These are phyloP conservation scores for Paedocypris micromegethes DNA, from an alignment of 2,797 vertebrate species.

Conservation along the genomic window DNA sequence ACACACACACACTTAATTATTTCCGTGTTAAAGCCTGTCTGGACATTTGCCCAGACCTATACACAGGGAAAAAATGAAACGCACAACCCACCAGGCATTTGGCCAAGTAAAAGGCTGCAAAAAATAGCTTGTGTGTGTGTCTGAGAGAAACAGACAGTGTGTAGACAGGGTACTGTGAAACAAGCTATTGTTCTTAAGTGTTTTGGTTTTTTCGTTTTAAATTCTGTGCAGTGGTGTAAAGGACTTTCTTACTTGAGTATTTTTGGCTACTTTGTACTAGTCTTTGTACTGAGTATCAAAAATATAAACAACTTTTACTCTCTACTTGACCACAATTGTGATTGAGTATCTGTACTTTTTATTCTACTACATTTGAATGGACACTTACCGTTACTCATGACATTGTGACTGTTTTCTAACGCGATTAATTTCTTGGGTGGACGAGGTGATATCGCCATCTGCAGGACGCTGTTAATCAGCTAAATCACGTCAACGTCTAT, in stretches of 20 bases:
- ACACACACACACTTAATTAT: neutral
- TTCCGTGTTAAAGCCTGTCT: slow-evolving; percentile 72
- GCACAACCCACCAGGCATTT: slow-evolving; percentile 72
- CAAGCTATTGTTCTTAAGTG: slow-evolving; percentile 24
- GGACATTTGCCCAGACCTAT: slow-evolving; percentile 98
- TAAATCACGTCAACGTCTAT: no score
- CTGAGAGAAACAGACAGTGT: slow-evolving; percentile 10
- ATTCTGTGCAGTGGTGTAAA: no score
- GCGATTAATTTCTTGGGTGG: no score
- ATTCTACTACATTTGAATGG: no score
- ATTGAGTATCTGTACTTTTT: no score
- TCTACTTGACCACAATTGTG: no score
- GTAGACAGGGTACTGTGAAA: slow-evolving; percentile 16
- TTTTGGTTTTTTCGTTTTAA: slow-evolving; percentile 6
- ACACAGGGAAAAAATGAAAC: slow-evolving; percentile 77
- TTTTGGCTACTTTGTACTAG: neutral
- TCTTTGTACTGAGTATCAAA: no score
- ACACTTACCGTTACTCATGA: no score
- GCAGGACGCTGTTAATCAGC: no score
- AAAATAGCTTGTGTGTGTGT: slow-evolving; percentile 67
- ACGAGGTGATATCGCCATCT: no score
- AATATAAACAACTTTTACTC: no score
- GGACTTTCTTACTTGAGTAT: neutral
- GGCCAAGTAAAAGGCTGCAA: slow-evolving; percentile 73
- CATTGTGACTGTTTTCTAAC: no score